phyloP scores from a whole-genome alignment of 2,113 vertebrate genomes.

The Hystrix cristata region DNA sequence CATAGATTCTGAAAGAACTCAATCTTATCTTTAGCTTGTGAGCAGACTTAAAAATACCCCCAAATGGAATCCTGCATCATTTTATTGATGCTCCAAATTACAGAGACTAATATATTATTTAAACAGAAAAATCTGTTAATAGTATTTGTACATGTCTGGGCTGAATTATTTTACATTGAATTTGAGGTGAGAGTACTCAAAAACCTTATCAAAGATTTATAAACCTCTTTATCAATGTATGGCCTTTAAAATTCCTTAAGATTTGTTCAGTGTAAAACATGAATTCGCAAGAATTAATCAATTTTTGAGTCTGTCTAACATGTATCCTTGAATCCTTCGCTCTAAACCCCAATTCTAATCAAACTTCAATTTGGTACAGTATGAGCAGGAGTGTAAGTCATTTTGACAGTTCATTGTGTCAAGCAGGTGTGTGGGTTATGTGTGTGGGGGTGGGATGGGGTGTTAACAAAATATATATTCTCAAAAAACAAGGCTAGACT shows the following conservation, averaged over 20 bases:
- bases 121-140: background rate
- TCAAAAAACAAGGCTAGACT: background rate
- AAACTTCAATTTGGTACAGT: slow-evolving; percentile 25
- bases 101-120: background rate
- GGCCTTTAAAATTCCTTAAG: slow-evolving; percentile 20
- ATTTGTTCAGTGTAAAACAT: background rate
- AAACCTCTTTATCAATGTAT: background rate
- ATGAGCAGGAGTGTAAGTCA: slow-evolving; percentile 17
- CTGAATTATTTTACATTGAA: background rate
- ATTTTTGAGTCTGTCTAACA: background rate
- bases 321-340: background rate
- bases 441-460: background rate
- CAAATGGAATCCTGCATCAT: background rate
- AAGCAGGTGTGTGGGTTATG: background rate
- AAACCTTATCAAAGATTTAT: slow-evolving; percentile 15
- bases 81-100: background rate
- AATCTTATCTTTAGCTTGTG: background rate
- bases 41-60: background rate
- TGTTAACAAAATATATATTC: background rate
- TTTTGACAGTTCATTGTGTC: background rate
- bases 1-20: background rate
- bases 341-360: background rate
- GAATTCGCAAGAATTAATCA: background rate
- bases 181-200: background rate
- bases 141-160: background rate